Evolutionary conservation across 2,888 invertebrate genomes (phyloP), one percentile per base, ranked within the genome.

Genomic region (Scaeva pyrastri): DNA sequence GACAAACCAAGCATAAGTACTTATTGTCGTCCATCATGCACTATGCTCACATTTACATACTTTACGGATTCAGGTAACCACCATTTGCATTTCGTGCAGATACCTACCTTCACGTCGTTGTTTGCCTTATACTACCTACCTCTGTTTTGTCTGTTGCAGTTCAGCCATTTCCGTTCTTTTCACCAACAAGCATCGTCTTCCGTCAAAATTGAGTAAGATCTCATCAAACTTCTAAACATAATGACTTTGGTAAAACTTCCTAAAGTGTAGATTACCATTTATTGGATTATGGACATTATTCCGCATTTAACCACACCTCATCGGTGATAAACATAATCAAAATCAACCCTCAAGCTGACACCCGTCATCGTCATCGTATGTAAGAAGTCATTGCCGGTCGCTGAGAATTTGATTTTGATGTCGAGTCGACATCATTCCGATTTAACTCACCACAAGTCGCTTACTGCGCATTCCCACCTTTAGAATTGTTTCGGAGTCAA

Each of bases 211-310:
- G 48, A 76, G 39, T 39, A 48, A 72, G 36, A 56, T 56, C 45
- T 36, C 68, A 78, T 73, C 60, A 62, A 78, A 73, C 50, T 66
- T 68, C 45, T 14, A 56, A 72, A 31, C 39, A 60, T 72, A 68
- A 66, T 52, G 56, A 76, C 76, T 85, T 73, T 48, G 14, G 50
- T 64, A 66, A 77, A 77, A 73, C 64, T 82, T 64, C 39, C 43
- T 39, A 66, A 73, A 70, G 74, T 74, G 73, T 58, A 78, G 86
- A 86, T 86, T 86, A 82, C 41, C 77, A 74, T 82, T 86, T 86
- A 82, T 86, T 82, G 78, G 77, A 86, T 86, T 86, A 86, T 39
- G 86, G 73, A 66, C 64, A 74, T 86, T 78, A 82, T 82, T 82
- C 52, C 68, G 48, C 76, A 86, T 82, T 86, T 81, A 82, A 86